A percentile compares a stretch with the other conserved stretches of the same genome.
Evolutionary conservation across 1,140 invertebrate genomes (phyloP).

Genomic region (Camponotus floridanus): DNA sequence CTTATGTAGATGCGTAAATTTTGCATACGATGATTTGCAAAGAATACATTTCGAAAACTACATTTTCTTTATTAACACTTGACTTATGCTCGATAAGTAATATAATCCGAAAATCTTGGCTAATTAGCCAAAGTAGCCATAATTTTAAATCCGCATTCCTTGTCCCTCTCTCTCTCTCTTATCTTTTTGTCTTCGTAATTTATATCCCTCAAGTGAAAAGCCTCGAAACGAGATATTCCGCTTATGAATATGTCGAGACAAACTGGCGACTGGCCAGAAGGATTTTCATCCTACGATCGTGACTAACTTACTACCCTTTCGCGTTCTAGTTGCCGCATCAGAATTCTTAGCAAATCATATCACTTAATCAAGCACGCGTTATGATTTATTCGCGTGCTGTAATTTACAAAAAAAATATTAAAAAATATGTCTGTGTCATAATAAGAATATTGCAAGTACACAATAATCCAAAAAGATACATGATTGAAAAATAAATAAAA

Average conservation of each 20-base stretch:
- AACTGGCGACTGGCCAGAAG: conserved; percentile 64
- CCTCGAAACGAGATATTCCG: conserved; percentile 55
- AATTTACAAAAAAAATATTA: neutral
- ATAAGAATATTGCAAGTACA: neutral
- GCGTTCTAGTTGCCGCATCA: conserved; percentile 24
- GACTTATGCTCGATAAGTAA: neutral
- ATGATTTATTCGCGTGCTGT: conserved; percentile 17
- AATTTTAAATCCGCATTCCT: conserved; percentile 60
- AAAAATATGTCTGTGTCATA: neutral
- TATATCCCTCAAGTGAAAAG: conserved; percentile 61
- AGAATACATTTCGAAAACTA: conserved; percentile 31
- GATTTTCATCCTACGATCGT: conserved; percentile 41
- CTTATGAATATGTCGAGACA: conserved; percentile 68
- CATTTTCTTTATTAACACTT: conserved; percentile 18
- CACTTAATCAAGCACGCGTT: conserved; percentile 15
- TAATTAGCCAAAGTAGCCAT: conserved; percentile 62
- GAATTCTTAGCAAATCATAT: conserved; percentile 30
- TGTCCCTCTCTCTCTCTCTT: too few relatives aligned
- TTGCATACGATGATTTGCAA: conserved; percentile 9
- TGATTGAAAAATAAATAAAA: conserved; percentile 18
- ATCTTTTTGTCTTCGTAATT: conserved; percentile 63
- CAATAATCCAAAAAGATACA: neutral
- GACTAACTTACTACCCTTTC: conserved; percentile 13
- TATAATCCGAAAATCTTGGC: conserved; percentile 32
- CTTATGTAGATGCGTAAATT: conserved; percentile 9